Evolutionary conservation across 2,888 invertebrate species (phyloP), one percentile per base, ranked within the genome.

Genomic region (Tetragonula carbonaria): DNA sequence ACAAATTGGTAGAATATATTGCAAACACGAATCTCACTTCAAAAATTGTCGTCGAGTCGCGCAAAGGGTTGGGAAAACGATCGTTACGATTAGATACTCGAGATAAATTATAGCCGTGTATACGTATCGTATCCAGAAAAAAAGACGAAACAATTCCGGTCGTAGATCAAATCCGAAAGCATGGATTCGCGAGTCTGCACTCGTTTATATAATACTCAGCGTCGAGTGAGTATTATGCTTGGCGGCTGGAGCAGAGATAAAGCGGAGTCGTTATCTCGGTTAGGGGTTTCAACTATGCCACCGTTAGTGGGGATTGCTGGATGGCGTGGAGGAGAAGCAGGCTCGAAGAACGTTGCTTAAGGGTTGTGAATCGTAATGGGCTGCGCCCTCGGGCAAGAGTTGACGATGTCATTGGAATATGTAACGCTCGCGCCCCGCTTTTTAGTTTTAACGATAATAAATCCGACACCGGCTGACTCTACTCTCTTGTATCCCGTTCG

Each of bases 191-290:
- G 74, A 75, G 73, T 57, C 72, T 76, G 82, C 81, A 78, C 78
- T 84, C 81, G 81, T 87, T 86, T 79, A 86, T 86, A 87, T 82
- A 86, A 86, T 84, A 78, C 84, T 84, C 81, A 71, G 71, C 74
- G 86, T 74, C 84, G 86, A 84, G 83, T 84, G 81, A 87, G 87
- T 87, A 86, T 87, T 87, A 87, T 86, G 85, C 85, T 85, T 79
- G 81, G 88, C 84, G 88, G 88, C 88, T 86, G 88, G 88, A 81
- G 84, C 81, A 78, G 84, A 89, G 87, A 90, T 90, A 91, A 90
- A 90, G 88, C 87, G 85, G 84, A 89, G 90, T 91, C 91, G 89
- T 91, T 91, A 90, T 89, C 90, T 88, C 87, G 85, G 88, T 87
- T 90, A 89, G 87, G 87, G 86, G 86, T 84, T 88, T 85, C 87